phyloP scores from a whole-genome alignment of 2,888 invertebrate genomes.

The Andrena chrysosceles region DNA sequence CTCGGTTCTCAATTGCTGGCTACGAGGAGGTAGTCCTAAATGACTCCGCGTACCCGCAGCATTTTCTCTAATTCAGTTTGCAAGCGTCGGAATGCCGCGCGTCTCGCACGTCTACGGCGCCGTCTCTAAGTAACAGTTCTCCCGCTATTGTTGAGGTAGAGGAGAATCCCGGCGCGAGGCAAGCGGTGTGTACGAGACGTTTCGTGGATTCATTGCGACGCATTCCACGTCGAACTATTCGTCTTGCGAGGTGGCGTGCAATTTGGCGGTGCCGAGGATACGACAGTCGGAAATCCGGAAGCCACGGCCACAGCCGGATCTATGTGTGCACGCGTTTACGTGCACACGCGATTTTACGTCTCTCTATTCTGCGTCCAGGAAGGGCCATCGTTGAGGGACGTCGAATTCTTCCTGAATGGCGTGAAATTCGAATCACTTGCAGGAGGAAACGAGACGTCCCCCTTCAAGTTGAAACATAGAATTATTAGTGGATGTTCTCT shows the following conservation, averaged over 20 bases:
- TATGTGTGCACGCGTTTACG: slow-evolving; percentile 3
- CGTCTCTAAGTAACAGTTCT: slow-evolving; percentile 64
- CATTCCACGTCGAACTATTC: slow-evolving; percentile 78
- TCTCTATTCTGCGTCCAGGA: neutral
- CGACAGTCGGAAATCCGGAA: slow-evolving; percentile 67
- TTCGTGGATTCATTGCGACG: slow-evolving; percentile 75
- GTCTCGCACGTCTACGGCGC: slow-evolving; percentile 39
- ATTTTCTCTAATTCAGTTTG: slow-evolving; percentile 60
- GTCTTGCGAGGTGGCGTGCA: slow-evolving; percentile 74
- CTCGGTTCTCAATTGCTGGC: neutral
- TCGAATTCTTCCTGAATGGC: too few species aligned
- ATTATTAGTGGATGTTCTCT: too few species aligned
- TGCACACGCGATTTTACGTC: neutral
- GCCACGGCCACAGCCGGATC: slow-evolving; percentile 39
- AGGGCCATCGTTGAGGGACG: too few species aligned
- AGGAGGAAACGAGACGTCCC: too few species aligned
- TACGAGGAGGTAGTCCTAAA: neutral
- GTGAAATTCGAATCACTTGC: too few species aligned
- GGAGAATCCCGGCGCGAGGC: slow-evolving; percentile 56
- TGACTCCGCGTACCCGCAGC: neutral
- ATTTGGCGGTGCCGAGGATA: slow-evolving; percentile 67
- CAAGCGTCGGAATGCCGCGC: slow-evolving; percentile 51
- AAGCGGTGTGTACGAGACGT: slow-evolving; percentile 60
- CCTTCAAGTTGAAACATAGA: too few species aligned
- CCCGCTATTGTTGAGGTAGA: slow-evolving; percentile 51